Percentiles rank a stretch among this genome's conserved stretches.
Evolutionary conservation across 2,888 invertebrate species (phyloP).

Genomic region (Xylocampa areola): DNA sequence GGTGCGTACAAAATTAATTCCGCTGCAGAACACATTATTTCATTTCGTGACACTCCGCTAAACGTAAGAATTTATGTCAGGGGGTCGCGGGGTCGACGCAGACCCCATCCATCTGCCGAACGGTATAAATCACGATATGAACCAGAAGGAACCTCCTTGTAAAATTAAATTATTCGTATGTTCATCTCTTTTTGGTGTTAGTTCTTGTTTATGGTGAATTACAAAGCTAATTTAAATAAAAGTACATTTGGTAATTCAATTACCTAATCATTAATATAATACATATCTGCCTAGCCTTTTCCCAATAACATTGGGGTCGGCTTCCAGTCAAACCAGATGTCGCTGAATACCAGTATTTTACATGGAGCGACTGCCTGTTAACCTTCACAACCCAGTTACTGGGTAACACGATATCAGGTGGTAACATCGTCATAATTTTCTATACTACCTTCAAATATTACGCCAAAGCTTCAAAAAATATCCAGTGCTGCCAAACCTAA

Average conservation of each 20-base stretch:
- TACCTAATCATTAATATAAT: too few relatives aligned
- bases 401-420: too few relatives aligned
- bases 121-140: conserved; percentile 70
- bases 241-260: too few relatives aligned
- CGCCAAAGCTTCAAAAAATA: neutral
- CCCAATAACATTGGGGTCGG: too few relatives aligned
- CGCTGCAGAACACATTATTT: conserved; percentile 66
- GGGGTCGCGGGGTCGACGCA: conserved; percentile 67
- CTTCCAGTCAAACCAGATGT: too few relatives aligned
- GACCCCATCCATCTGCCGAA: conserved; percentile 69
- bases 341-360: too few relatives aligned
- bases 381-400: too few relatives aligned
- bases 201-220: neutral
- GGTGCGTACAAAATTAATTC: conserved; percentile 78
- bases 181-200: conserved; percentile 13
- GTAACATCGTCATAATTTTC: neutral
- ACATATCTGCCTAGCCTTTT: too few relatives aligned
- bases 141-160: conserved; percentile 50
- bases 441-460: neutral
- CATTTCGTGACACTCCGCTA: conserved; percentile 69
- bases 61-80: conserved; percentile 80
- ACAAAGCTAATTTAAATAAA: too few relatives aligned
- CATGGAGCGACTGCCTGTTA: too few relatives aligned
- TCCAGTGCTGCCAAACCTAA: neutral
- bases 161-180: conserved; percentile 44